Evolutionary conservation across 2,113 vertebrate species (phyloP).

Genomic region (Hyperopisus bebe): DNA sequence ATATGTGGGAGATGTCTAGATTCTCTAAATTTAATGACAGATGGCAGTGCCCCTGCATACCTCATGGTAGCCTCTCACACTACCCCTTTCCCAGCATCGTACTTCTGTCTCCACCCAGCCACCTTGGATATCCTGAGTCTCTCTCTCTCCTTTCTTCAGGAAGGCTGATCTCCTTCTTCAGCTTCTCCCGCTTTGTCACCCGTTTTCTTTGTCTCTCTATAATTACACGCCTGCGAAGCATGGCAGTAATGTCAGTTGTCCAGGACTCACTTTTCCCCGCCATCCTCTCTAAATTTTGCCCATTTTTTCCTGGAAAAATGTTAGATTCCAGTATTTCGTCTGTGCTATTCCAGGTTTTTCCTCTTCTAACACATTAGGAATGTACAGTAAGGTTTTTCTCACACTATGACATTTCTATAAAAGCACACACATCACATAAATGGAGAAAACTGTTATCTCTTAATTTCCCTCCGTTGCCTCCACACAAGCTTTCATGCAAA

Average conservation of each 20-base stretch:
- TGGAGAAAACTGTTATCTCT: not conserved
- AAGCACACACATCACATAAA: not conserved
- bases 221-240: not conserved
- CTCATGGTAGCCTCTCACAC: not conserved
- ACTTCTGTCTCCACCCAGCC: not conserved
- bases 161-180: not conserved
- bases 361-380: not conserved
- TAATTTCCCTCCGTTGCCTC: not conserved
- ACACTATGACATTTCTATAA: not conserved
- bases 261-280: not conserved
- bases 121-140: not conserved
- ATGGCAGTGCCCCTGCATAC: not conserved
- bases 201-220: not conserved
- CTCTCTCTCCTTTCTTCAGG: not conserved
- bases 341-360: not conserved
- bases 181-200: not conserved
- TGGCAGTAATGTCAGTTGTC: not conserved
- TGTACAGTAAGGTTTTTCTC: not conserved
- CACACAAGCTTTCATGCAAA: not conserved
- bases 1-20: not conserved
- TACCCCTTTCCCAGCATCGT: not conserved
- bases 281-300: not conserved
- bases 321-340: not conserved
- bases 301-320: not conserved
- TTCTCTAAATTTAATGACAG: not conserved